Evolutionary conservation across 2,888 invertebrate genomes (phyloP).

Genomic region (Metalampra italica): DNA sequence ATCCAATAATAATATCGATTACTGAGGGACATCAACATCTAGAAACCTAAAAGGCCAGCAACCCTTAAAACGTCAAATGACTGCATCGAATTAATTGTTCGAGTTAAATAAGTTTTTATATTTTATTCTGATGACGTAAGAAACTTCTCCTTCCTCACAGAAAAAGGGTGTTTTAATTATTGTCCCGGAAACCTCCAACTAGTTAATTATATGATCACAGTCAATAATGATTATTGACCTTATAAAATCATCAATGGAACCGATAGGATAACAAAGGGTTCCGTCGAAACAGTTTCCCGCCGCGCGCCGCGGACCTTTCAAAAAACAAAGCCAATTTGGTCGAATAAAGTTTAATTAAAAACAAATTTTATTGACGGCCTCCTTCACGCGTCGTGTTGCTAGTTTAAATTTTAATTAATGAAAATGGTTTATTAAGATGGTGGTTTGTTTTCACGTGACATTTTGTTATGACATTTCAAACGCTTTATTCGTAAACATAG

Average conservation of each 20-base stretch:
- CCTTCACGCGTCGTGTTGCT: slow-evolving; percentile 55
- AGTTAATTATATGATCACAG: slow-evolving; percentile 70
- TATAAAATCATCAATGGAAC: slow-evolving; percentile 74
- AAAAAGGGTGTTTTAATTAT: slow-evolving; percentile 22
- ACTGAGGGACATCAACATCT: too few species aligned
- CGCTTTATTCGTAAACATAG: too few species aligned
- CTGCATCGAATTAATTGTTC: too few species aligned
- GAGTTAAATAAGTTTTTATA: too few species aligned
- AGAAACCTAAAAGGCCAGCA: too few species aligned
- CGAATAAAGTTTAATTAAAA: slow-evolving; percentile 73
- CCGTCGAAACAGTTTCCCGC: slow-evolving; percentile 45
- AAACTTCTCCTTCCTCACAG: background rate
- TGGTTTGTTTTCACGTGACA: slow-evolving; percentile 1
- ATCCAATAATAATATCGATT: too few species aligned
- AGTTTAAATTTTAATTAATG: slow-evolving; percentile 64
- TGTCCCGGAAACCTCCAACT: slow-evolving; percentile 44
- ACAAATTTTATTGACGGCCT: slow-evolving; percentile 64
- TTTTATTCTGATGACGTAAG: background rate
- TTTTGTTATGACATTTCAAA: background rate
- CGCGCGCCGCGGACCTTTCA: slow-evolving; percentile 32
- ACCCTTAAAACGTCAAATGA: too few species aligned
- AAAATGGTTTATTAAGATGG: slow-evolving; percentile 46
- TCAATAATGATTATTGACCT: slow-evolving; percentile 74
- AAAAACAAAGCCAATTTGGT: slow-evolving; percentile 71
- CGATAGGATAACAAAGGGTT: slow-evolving; percentile 57